These are phyloP conservation scores for Rhinopomastus cyanomelas DNA, from an alignment of 2,113 vertebrate species.

Conservation along the genomic window DNA sequence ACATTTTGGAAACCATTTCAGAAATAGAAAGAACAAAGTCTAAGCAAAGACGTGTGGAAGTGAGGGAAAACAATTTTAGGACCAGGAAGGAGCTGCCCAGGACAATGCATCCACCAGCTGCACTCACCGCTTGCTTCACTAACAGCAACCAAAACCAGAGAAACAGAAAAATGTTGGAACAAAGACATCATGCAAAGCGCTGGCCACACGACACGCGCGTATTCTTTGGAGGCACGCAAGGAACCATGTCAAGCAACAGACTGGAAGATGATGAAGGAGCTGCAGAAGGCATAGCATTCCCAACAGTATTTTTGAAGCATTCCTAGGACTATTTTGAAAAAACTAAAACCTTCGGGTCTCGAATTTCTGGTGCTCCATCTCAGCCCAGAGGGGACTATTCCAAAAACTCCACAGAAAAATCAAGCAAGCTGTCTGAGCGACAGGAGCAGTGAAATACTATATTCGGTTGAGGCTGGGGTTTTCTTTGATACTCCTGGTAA, in stretches of 20 bases:
- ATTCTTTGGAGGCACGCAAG: conserved; percentile 3
- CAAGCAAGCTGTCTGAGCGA: conserved; percentile 10
- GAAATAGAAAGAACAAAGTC: background rate
- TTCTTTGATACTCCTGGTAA: background rate
- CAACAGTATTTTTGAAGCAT: conserved; percentile 46
- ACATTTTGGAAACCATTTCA: background rate
- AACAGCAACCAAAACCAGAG: background rate
- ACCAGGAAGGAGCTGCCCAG: background rate
- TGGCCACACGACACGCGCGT: background rate
- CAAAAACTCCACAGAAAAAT: conserved; percentile 15
- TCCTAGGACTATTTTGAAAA: conserved; percentile 44
- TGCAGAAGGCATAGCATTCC: conserved; percentile 49
- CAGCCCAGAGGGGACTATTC: conserved; percentile 51
- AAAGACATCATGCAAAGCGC: background rate
- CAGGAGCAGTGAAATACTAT: conserved; percentile 14
- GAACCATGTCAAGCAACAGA: conserved; percentile 5
- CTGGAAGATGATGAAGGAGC: conserved; percentile 36
- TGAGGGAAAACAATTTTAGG: background rate
- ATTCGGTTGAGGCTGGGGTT: background rate
- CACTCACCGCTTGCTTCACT: background rate
- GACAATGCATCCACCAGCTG: background rate
- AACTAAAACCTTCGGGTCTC: conserved; percentile 20
- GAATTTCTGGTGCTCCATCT: background rate
- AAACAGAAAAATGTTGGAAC: background rate
- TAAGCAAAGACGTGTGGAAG: background rate